Base-by-base conservation (phyloP, 2,797 vertebrate species). In the Zenarchopterus dispar region DNA sequence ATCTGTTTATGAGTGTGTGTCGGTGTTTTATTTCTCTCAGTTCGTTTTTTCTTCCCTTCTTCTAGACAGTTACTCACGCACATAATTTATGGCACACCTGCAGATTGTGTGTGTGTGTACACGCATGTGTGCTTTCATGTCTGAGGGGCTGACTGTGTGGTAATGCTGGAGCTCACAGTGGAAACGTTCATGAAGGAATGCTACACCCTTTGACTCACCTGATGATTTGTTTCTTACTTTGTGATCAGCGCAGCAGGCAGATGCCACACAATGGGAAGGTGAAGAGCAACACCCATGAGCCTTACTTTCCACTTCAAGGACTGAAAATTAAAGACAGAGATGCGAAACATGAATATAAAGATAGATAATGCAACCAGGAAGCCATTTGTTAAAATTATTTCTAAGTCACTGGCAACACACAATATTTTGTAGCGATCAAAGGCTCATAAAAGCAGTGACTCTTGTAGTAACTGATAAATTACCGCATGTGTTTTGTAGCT, bases 11-110 rank as follows among this genome's bases (percentile, higher is more conserved):
- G 73, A 80, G 75, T 56, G 49, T 70, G 69, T 57, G 56, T 74
- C 77, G 62, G 64, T 57, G 67, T 78, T 89, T 81, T 70, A 73
- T 77, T 64, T 76, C 72, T 78, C 57, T 80, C 70, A 58, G 43
- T 59, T 72, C 49, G 15, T 75, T 78, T 69, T 63, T 65, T 62
- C 44, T 75, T 50, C 68, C 33, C 68, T 58, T 76, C 43, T 78
- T 82, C 78, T 78, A 87, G 86, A 90, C 87, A 84, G 88, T 93
- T 91, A 88, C 88, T 91, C 88, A 90, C 84, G 73, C 82, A 75
- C 69, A 77, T 90, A 85, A 91, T 91, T 91, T 89, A 86, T 84
- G 79, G 80, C 82, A 69, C 89, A 92, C 90, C 90, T 92, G 91
- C 83, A 83, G 77, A 70, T 73, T 62, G 57, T 69, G 41, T 55